A percentile compares a stretch with the other conserved stretches of the same genome.
Conservation (phyloP, 2,888 invertebrate genomes). For the Crematogaster levior region DNA sequence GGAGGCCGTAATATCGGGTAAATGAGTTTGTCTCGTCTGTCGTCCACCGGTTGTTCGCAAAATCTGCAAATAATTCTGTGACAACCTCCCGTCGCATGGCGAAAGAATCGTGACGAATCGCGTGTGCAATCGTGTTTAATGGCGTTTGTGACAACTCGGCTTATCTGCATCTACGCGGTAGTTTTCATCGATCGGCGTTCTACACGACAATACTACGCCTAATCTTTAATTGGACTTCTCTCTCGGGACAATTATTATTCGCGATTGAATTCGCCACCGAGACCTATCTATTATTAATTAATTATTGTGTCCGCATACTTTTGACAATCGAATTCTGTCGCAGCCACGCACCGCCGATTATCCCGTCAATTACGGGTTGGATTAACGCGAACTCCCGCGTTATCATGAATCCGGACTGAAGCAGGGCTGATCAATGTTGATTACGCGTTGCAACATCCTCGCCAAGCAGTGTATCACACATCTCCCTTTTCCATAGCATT, state of each 20-base stretch:
- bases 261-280: slow-evolving; percentile 1
- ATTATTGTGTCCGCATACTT: background rate
- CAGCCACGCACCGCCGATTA: slow-evolving; percentile 2
- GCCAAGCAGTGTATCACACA: background rate
- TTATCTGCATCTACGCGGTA: no score
- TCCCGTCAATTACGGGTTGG: slow-evolving; percentile 31
- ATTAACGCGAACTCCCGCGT: slow-evolving; percentile 37
- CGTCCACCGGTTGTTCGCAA: slow-evolving; percentile 27
- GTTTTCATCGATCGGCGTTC: background rate
- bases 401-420: slow-evolving; percentile 7
- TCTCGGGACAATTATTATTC: background rate
- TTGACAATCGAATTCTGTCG: slow-evolving; percentile 16
- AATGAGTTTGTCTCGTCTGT: slow-evolving; percentile 32
- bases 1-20: slow-evolving; percentile 48
- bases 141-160: background rate
- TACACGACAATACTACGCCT: background rate
- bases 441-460: slow-evolving; percentile 13
- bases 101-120: slow-evolving; percentile 18
- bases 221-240: background rate
- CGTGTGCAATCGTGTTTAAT: slow-evolving; percentile 8
- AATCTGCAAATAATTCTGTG: slow-evolving; percentile 41
- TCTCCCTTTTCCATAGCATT: background rate
- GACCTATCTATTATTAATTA: background rate
- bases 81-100: background rate
- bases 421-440: slow-evolving; percentile 21